These are phyloP conservation scores for Orthochromis indermauri DNA, from an alignment of 2,113 vertebrate genomes.

Conservation along the genomic window DNA sequence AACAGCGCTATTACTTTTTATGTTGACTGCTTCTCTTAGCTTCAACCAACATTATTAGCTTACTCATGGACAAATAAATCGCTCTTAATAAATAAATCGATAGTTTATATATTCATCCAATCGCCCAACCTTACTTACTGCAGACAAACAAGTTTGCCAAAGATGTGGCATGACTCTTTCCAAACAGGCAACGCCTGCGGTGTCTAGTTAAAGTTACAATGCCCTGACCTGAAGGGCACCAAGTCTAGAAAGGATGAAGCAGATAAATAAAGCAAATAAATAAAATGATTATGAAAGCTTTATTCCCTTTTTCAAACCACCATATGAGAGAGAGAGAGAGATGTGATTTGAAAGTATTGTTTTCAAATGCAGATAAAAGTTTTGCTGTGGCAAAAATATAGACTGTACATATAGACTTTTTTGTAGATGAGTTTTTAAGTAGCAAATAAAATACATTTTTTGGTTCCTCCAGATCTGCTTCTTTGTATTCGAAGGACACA, in stretches of 20 bases:
- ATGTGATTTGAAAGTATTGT: background rate
- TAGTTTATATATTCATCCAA: background rate
- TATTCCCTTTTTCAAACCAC: background rate
- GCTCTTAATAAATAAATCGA: fast-evolving
- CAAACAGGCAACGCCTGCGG: background rate
- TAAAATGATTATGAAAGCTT: background rate
- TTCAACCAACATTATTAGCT: background rate
- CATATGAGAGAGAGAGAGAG: background rate
- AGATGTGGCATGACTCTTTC: background rate
- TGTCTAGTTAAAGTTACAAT: background rate
- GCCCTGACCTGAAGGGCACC: background rate
- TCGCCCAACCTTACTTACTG: background rate
- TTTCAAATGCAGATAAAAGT: background rate
- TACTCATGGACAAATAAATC: fast-evolving
- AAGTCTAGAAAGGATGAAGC: background rate
- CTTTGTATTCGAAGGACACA: background rate
- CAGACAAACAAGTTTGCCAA: background rate
- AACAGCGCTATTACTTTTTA: background rate
- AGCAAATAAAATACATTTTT: background rate
- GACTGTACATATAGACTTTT: background rate
- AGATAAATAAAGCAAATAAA: background rate
- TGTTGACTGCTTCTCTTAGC: background rate
- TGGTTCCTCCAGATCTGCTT: background rate
- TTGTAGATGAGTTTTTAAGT: background rate
- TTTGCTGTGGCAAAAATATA: background rate